Evolutionary conservation across 2,797 vertebrate genomes (phyloP).

Genomic region (Cirrhinus mrigala): DNA sequence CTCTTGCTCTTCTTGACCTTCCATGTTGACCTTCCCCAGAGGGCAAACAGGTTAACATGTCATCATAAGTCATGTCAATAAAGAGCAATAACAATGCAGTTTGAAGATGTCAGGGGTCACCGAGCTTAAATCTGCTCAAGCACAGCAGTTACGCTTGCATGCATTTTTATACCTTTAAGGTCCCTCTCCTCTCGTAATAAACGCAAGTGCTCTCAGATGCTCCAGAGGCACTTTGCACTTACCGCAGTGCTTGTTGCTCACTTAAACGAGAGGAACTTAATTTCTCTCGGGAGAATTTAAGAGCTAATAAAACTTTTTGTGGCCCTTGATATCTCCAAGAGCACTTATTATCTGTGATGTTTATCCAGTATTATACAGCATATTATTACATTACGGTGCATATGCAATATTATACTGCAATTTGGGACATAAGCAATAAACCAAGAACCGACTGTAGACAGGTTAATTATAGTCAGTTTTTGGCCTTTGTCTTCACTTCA

Average conservation of each 20-base stretch:
- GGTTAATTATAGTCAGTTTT: constrained; percentile 20
- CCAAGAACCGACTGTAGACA: neutral
- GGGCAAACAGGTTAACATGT: constrained; percentile 58
- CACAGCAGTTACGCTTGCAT: constrained; percentile 28
- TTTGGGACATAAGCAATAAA: no score
- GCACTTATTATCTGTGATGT: neutral
- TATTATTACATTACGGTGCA: neutral
- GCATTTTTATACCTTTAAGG: constrained; percentile 19
- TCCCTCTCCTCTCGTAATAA: neutral
- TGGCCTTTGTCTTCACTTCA: constrained; percentile 42
- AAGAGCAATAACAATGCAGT: constrained; percentile 22
- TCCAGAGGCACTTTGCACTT: constrained; percentile 8
- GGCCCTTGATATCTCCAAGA: neutral
- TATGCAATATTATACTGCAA: no score
- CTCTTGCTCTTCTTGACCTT: neutral
- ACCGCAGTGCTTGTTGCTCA: constrained; percentile 2
- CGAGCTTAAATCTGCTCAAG: neutral
- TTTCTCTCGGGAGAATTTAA: constrained; percentile 18
- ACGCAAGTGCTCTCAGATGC: constrained; percentile 2
- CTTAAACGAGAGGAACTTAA: neutral
- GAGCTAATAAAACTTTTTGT: constrained; percentile 22
- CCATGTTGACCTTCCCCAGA: neutral
- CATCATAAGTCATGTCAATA: constrained; percentile 62
- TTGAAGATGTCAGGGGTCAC: neutral
- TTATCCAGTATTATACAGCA: neutral